A percentile compares a stretch with the other conserved stretches of the same genome.
Conservation (phyloP, 2,888 invertebrate species). For the Lepidonotus clava region DNA sequence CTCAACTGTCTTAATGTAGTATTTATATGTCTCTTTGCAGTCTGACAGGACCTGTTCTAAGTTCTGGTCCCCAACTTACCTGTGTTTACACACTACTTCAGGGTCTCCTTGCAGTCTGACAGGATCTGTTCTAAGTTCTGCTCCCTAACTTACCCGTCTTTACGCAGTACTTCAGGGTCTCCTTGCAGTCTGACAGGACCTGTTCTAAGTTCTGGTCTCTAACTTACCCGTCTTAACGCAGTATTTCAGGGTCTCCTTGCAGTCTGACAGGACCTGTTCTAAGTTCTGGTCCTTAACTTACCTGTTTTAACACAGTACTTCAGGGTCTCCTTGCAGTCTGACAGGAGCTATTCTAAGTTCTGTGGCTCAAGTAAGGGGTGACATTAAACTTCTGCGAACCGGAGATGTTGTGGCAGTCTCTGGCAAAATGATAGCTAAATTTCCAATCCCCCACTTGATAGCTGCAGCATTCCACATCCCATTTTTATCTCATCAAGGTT, state of each 20-base stretch:
- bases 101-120: slow-evolving; percentile 93
- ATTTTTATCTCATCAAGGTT: too few species aligned
- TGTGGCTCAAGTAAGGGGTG: too few species aligned
- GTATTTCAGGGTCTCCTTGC: slow-evolving; percentile 94
- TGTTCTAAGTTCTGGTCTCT: slow-evolving; percentile 93
- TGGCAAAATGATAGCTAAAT: too few species aligned
- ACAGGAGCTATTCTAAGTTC: slow-evolving; percentile 92
- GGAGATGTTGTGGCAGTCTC: too few species aligned
- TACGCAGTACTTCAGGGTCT: slow-evolving; percentile 95
- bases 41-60: too few species aligned
- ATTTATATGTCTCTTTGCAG: too few species aligned
- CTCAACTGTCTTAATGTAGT: too few species aligned
- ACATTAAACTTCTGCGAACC: too few species aligned
- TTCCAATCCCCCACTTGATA: too few species aligned
- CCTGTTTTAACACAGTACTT: slow-evolving; percentile 98
- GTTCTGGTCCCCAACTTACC: too few species aligned
- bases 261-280: slow-evolving; percentile 94
- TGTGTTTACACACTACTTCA: slow-evolving; percentile 98
- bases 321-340: slow-evolving; percentile 94
- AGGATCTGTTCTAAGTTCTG: slow-evolving; percentile 93
- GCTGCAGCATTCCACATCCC: too few species aligned
- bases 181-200: slow-evolving; percentile 94
- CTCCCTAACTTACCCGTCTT: slow-evolving; percentile 98
- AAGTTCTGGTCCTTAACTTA: slow-evolving; percentile 88
- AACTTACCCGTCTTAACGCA: slow-evolving; percentile 98